Conservation (phyloP, 2,797 vertebrate species). For the Myotis daubentonii region DNA sequence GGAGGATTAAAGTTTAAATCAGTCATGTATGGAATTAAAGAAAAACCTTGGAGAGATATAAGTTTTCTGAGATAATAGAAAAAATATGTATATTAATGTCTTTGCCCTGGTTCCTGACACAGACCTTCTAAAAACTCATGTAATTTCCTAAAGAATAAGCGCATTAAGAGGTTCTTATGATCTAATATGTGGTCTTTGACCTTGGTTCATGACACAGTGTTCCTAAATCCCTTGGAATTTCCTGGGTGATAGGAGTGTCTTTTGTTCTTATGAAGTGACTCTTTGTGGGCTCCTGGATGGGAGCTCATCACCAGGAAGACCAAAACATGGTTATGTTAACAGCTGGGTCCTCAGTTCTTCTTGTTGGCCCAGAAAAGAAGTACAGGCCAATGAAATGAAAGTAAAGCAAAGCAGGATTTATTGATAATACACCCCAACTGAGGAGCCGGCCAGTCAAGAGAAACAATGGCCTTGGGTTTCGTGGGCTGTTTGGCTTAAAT, state of each 20-base stretch:
- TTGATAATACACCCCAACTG: not conserved
- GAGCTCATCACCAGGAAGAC: not conserved
- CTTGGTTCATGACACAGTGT: not conserved
- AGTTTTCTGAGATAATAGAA: constrained; percentile 3
- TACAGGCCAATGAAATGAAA: not conserved
- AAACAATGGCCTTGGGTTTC: not conserved
- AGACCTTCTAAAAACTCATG: not conserved
- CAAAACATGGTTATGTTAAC: not conserved
- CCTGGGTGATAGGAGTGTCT: not conserved
- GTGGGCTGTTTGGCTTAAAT: not conserved
- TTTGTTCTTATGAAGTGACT: not conserved
- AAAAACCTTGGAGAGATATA: not conserved
- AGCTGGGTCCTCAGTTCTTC: not conserved
- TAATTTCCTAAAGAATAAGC: not conserved
- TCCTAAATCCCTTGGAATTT: not conserved
- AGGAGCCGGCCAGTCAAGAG: not conserved
- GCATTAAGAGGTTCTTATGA: not conserved
- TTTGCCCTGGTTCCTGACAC: not conserved
- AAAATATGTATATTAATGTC: not conserved
- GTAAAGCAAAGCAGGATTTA: not conserved
- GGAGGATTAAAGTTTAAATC: constrained; percentile 4
- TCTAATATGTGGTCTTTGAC: not conserved
- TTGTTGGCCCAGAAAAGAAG: not conserved
- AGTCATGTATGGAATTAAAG: not conserved
- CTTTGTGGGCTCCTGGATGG: not conserved